phyloP scores from a whole-genome alignment of 2,888 invertebrate species.

The Tetramorium bicarinatum region DNA sequence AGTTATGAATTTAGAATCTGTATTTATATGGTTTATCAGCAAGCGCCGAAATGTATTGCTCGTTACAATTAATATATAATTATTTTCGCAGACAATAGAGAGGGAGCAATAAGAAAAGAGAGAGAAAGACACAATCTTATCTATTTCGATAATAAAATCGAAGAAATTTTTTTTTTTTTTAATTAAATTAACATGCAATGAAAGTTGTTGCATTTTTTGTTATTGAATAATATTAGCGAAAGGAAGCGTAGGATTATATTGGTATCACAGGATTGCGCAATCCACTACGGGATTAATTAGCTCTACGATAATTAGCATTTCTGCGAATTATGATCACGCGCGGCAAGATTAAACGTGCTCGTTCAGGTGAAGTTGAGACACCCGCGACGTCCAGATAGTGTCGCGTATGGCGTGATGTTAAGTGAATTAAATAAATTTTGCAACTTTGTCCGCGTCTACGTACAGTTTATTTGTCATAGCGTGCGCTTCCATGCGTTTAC shows the following conservation, averaged over 20 bases:
- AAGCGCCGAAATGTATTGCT: not conserved
- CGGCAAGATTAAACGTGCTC: conserved; percentile 28
- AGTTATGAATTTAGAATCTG: conserved; percentile 10
- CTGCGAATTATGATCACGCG: conserved; percentile 8
- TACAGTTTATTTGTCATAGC: conserved; percentile 48
- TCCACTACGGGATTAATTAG: conserved; percentile 5
- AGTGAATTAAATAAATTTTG: conserved; percentile 52
- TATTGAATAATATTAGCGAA: not conserved
- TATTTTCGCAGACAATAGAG: not conserved
- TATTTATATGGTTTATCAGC: not conserved
- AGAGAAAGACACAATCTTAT: not conserved
- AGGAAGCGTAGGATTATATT: not conserved
- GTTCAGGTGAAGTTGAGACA: conserved; percentile 18
- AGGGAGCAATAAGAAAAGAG: not conserved
- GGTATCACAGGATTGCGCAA: not conserved
- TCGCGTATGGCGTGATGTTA: conserved; percentile 22
- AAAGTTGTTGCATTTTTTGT: not conserved
- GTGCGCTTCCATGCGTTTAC: conserved; percentile 17
- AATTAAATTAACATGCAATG: not conserved
- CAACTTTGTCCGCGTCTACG: conserved; percentile 44
- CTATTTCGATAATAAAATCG: not conserved
- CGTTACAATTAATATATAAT: not conserved
- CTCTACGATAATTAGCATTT: conserved; percentile 28
- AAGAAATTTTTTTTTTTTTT: not conserved
- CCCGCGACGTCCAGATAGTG: conserved; percentile 13